Conservation (phyloP, 2,888 invertebrate genomes). For the Amblyjoppa fuscipennis region DNA sequence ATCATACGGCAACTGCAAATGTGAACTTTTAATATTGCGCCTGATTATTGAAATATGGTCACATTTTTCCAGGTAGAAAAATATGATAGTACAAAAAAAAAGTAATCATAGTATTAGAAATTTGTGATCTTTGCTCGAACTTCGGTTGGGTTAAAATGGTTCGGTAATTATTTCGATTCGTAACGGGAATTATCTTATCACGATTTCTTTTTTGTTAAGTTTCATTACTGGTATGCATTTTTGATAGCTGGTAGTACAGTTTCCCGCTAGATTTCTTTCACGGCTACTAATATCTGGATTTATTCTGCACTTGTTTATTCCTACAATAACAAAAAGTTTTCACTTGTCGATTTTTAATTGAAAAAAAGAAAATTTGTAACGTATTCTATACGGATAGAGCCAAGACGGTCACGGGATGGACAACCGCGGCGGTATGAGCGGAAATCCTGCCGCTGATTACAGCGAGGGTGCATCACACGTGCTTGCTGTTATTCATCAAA, state of each 20-base stretch:
- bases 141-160: not conserved
- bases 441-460: slow-evolving; percentile 97
- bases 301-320: slow-evolving; percentile 28
- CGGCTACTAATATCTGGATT: slow-evolving; percentile 43
- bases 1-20: not conserved
- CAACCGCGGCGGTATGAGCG: slow-evolving; percentile 88
- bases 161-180: not conserved
- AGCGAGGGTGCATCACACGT: slow-evolving; percentile 99
- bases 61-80: not conserved
- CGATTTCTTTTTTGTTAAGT: not conserved
- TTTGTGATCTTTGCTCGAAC: not conserved
- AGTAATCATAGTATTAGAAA: not conserved
- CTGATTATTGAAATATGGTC: not conserved
- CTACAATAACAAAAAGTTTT: slow-evolving; percentile 3
- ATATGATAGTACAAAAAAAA: not conserved
- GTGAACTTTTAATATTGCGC: not conserved
- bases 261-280: slow-evolving; percentile 65
- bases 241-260: slow-evolving; percentile 21
- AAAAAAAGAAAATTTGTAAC: slow-evolving; percentile 24
- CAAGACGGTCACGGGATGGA: slow-evolving; percentile 86
- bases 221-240: not conserved
- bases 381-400: slow-evolving; percentile 74
- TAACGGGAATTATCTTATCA: not conserved
- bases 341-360: slow-evolving; percentile 8
- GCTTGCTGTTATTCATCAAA: slow-evolving; percentile 98